phyloP scores from a whole-genome alignment of 2,113 vertebrate genomes.

The Colaptes auratus region DNA sequence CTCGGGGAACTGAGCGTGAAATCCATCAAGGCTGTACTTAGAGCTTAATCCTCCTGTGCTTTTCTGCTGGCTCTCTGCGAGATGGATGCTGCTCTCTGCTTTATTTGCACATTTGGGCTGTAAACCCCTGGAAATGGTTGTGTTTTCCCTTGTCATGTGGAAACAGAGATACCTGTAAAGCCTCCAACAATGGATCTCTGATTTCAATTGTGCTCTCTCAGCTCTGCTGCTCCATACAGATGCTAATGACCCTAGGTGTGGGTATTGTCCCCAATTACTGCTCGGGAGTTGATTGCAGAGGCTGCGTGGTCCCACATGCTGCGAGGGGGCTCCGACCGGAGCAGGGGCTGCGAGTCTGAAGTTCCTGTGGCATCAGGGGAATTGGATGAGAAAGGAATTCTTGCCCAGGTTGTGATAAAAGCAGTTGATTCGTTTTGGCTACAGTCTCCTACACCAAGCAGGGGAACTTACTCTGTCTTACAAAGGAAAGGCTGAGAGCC shows the following conservation, averaged over 20 bases:
- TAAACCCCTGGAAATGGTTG: not conserved
- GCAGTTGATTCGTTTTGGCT: not conserved
- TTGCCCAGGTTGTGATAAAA: not conserved
- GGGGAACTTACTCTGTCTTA: too few relatives aligned
- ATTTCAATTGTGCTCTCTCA: not conserved
- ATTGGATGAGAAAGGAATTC: not conserved
- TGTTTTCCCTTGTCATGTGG: not conserved
- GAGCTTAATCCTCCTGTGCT: not conserved
- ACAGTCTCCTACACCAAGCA: not conserved
- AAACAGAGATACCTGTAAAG: not conserved
- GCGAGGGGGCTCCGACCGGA: not conserved
- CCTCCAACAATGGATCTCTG: not conserved
- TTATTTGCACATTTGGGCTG: not conserved
- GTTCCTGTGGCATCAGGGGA: accelerated
- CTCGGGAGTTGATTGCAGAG: not conserved
- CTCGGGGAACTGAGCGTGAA: not conserved
- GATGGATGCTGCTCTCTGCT: not conserved
- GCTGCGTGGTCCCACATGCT: accelerated
- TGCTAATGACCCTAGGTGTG: not conserved
- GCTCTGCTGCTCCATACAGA: not conserved
- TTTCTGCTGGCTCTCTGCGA: not conserved
- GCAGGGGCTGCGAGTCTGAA: not conserved
- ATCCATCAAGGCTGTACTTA: not conserved
- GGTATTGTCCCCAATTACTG: too few relatives aligned
- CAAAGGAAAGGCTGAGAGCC: too few relatives aligned